These are phyloP conservation scores for Electrona antarctica DNA, from an alignment of 2,113 vertebrate genomes.

Conservation along the genomic window DNA sequence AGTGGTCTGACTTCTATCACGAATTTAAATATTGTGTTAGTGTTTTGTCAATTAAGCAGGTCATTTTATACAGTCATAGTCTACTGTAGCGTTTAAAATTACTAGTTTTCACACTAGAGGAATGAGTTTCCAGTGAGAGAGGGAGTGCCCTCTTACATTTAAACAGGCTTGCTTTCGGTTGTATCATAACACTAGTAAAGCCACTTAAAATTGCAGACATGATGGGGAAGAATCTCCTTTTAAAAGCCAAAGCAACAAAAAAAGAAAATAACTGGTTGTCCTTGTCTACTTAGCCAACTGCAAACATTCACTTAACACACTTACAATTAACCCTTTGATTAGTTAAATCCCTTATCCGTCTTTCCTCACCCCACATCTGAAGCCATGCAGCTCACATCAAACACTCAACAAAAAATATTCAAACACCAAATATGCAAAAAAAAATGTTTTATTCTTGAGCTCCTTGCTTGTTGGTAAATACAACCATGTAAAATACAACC, in stretches of 20 bases:
- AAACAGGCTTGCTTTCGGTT: constrained; percentile 80
- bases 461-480: constrained; percentile 92
- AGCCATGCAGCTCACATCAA: constrained; percentile 78
- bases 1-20: no score
- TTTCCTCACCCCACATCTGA: constrained; percentile 73
- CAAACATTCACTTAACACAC: no score
- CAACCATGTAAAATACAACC: no score
- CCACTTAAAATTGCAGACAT: constrained; percentile 81
- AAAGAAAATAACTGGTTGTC: no score
- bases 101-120: constrained; percentile 85
- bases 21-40: no score
- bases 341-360: no score
- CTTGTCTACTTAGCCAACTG: no score
- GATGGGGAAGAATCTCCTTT: constrained; percentile 68
- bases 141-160: constrained; percentile 80
- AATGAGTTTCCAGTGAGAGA: constrained; percentile 82
- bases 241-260: constrained; percentile 70
- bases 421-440: constrained; percentile 62
- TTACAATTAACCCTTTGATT: no score
- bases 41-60: no score
- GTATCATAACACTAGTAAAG: constrained; percentile 76
- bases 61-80: no score
- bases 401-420: constrained; percentile 71
- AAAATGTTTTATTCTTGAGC: constrained; percentile 88
- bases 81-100: no score